Base-by-base conservation (phyloP, 2,888 invertebrate species). In the Cotesia congregata region DNA sequence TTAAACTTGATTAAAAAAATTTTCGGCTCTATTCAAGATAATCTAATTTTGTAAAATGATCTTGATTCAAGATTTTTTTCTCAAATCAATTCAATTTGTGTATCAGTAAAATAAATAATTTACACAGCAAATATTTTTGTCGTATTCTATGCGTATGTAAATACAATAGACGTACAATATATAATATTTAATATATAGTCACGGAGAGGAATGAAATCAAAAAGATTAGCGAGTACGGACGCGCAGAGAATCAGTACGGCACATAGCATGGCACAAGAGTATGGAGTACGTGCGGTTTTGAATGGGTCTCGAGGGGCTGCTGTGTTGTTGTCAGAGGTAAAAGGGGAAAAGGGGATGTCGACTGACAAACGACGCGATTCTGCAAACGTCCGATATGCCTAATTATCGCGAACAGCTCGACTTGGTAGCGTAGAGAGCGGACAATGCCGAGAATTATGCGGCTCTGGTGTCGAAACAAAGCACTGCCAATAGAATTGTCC, bases 181-280 rank as follows among this genome's bases (percentile, higher is more conserved):
- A 5, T 15, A 6, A 6, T 15, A 20, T 41, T 40, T 68, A 12
- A 39, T 76, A 77, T 78, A 73, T 73, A 77, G 79, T 74, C 72
- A 72, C 77, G 12, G 50, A 50, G 72, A 77, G 60, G 77, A 81
- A 82, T 78, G 80, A 82, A 82, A 82, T 80, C 81, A 80, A 79
- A 79, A 80, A 80, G 81, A 83, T 79, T 80, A 79, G 82, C 80
- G 77, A 12, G 12, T n/a, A 59, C 15, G 59, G n/a, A 38, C 60
- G 61, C 40, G 71, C 15, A 61, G 17, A n/a, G 71, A 15, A 71
- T 71, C 61, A 15, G 61, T 30, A 62, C 61, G 62, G 17, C 61
- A 39, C 15, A 50, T 50, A 50, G 50, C 50, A 50, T 50, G 30
- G 70, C 71, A 38, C 61, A 61, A n/a, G 71, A 62, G 59, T 39